These are phyloP conservation scores for Protobothrops mucrosquamatus DNA, from an alignment of 2,113 vertebrate species.

Conservation along the genomic window DNA sequence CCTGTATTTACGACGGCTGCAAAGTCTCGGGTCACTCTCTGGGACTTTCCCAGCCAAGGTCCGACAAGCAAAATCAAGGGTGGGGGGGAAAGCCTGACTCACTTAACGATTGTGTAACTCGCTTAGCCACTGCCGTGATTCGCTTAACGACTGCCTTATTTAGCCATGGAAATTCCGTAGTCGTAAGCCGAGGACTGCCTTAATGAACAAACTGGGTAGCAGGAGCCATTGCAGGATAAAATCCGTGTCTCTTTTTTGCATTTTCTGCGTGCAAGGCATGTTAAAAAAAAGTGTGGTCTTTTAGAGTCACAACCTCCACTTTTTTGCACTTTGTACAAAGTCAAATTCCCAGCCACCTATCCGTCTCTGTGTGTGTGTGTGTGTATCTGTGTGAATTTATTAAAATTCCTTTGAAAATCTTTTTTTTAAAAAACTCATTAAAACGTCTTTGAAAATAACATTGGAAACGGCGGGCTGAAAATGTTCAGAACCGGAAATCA, in stretches of 20 bases:
- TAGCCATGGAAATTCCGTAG: no score
- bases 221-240: not conserved
- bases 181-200: not conserved
- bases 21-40: no score
- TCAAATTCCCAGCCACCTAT: not conserved
- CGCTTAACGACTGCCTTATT: no score
- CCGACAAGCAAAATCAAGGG: no score
- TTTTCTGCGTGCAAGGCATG: not conserved
- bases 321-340: not conserved
- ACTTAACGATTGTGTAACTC: no score
- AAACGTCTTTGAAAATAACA: not conserved
- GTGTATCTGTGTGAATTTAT: not conserved
- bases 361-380: no score
- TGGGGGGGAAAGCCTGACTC: no score
- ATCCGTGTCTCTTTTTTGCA: not conserved
- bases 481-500: not conserved
- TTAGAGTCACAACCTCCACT: no score
- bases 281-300: no score
- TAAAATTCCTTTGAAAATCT: not conserved
- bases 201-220: not conserved
- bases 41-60: no score
- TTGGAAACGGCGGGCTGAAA: not conserved
- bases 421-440: not conserved
- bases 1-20: no score
- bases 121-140: no score